These are phyloP conservation scores for Chiloscyllium punctatum DNA, from an alignment of 2,797 vertebrate species.

Conservation along the genomic window DNA sequence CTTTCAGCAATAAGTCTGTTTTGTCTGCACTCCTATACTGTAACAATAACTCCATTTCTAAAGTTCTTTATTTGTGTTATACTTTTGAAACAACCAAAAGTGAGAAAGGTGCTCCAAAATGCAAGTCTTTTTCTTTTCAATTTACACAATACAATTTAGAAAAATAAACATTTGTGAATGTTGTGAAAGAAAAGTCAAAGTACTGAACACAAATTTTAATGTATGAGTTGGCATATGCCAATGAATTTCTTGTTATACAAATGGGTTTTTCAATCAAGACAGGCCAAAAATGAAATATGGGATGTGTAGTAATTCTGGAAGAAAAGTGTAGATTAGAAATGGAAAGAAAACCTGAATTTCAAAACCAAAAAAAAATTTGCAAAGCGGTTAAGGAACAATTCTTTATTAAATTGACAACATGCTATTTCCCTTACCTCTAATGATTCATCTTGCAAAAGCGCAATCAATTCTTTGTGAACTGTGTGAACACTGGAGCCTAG, in stretches of 20 bases:
- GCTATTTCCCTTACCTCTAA: slow-evolving; percentile 70
- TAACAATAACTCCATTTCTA: background rate
- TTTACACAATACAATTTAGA: background rate
- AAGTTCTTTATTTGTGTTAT: background rate
- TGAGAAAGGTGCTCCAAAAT: background rate
- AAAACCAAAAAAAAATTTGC: background rate
- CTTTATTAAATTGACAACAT: background rate
- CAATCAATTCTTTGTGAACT: slow-evolving; percentile 82
- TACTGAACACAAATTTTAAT: background rate
- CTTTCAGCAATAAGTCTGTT: background rate
- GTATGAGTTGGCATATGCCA: background rate
- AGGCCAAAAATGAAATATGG: background rate
- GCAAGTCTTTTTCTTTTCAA: background rate
- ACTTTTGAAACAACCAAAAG: background rate
- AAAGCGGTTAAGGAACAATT: background rate
- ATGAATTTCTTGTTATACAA: background rate
- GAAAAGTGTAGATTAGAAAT: background rate
- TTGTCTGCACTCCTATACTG: background rate
- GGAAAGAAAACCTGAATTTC: background rate
- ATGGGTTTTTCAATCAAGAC: background rate
- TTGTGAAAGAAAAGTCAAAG: background rate
- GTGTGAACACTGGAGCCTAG: slow-evolving; percentile 76
- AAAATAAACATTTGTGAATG: background rate
- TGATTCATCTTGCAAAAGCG: slow-evolving; percentile 81
- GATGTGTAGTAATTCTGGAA: background rate